These are phyloP conservation scores for Limnephilus lunatus DNA, from an alignment of 2,888 invertebrate genomes.

Conservation along the genomic window DNA sequence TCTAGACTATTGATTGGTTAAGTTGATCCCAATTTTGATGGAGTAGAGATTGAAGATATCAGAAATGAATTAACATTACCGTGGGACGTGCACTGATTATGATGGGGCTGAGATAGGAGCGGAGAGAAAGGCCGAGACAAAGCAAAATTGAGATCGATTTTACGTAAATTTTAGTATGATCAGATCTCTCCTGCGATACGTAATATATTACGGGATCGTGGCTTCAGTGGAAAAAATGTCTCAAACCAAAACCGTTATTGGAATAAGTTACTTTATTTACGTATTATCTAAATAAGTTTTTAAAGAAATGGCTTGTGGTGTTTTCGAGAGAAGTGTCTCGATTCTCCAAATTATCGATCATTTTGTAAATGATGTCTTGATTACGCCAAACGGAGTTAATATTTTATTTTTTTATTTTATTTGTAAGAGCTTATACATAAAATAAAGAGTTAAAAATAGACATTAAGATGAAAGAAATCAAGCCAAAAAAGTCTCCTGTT, in stretches of 20 bases:
- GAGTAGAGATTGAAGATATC: slow-evolving; percentile 20
- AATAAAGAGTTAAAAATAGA: no score
- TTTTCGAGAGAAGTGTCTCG: no score
- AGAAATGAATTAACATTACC: slow-evolving; percentile 16
- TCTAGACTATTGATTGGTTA: not conserved
- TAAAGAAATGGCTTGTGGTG: not conserved
- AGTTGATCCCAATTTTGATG: slow-evolving; percentile 4
- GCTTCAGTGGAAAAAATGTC: not conserved
- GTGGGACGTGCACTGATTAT: slow-evolving; percentile 13
- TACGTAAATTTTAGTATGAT: slow-evolving; percentile 2
- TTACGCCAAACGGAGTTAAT: not conserved
- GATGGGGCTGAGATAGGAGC: not conserved
- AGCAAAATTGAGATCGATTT: slow-evolving; percentile 2
- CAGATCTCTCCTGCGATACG: not conserved
- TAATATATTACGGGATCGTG: not conserved
- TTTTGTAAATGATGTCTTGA: no score
- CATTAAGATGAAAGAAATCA: no score
- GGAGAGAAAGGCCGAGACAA: not conserved
- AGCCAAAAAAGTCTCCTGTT: no score
- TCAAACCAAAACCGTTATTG: not conserved
- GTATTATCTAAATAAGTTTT: not conserved
- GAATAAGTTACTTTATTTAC: not conserved
- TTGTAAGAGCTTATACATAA: no score
- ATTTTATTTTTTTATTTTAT: no score
- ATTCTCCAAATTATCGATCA: no score